Conservation (phyloP, 2,113 vertebrate species). For the Suricata suricatta region DNA sequence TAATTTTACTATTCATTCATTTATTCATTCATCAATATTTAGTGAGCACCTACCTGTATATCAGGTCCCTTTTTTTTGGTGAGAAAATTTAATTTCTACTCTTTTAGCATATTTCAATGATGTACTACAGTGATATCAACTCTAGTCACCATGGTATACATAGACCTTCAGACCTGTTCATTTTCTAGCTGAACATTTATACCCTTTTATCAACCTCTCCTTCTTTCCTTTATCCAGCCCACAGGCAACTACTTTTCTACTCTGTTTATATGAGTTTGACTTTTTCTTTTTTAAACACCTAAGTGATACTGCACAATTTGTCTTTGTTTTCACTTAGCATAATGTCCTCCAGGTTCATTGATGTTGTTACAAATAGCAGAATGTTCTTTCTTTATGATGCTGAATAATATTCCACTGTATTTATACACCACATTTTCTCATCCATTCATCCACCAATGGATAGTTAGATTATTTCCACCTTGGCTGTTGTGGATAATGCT, state of each 20-base stretch:
- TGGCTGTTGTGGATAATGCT: background rate
- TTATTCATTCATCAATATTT: background rate
- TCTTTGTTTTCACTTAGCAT: background rate
- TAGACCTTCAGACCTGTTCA: background rate
- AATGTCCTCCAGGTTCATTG: background rate
- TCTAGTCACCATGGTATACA: background rate
- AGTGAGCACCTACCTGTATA: background rate
- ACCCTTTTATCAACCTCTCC: background rate
- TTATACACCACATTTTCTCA: background rate
- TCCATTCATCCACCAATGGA: background rate
- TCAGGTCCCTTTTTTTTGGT: background rate
- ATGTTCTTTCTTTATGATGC: background rate
- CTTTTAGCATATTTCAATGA: background rate
- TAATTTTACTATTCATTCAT: background rate
- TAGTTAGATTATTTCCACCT: background rate
- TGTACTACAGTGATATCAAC: background rate
- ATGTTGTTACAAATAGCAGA: background rate
- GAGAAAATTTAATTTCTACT: background rate
- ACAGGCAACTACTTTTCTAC: background rate
- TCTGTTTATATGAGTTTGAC: background rate
- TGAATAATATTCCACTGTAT: background rate
- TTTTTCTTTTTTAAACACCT: background rate
- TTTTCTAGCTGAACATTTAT: background rate
- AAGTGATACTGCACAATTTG: background rate
- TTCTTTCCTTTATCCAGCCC: background rate